A percentile compares a stretch with the other conserved stretches of the same genome.
Evolutionary conservation across 2,888 invertebrate species (phyloP).

Genomic region (Brassicogethes aeneus): DNA sequence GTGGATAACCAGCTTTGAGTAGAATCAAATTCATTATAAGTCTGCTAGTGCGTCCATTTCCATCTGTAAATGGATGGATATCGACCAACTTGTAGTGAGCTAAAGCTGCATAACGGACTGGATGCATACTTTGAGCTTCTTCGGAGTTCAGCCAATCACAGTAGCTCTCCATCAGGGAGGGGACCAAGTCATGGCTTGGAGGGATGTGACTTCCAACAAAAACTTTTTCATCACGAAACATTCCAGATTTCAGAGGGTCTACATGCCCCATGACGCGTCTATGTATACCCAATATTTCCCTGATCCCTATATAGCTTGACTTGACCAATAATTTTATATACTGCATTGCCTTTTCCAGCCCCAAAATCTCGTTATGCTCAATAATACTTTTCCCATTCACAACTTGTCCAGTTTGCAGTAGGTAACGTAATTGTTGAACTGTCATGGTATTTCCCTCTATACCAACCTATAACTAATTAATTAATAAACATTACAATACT

Average conservation of each 20-base stretch:
- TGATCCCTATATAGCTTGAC: constrained; percentile 67
- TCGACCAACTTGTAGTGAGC: constrained; percentile 96
- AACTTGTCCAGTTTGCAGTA: constrained; percentile 83
- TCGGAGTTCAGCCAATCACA: constrained; percentile 91
- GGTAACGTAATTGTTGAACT: constrained; percentile 79
- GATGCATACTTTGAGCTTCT: constrained; percentile 55
- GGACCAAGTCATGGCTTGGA: constrained; percentile 76
- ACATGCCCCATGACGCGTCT: constrained; percentile 88
- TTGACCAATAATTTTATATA: constrained; percentile 76
- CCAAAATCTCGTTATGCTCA: constrained; percentile 95
- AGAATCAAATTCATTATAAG: constrained; percentile 93
- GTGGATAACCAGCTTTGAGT: constrained; percentile 93
- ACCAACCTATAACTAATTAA: constrained; percentile 47
- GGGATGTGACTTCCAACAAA: constrained; percentile 95
- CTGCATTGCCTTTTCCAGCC: constrained; percentile 89
- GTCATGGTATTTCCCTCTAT: constrained; percentile 98
- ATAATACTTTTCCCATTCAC: constrained; percentile 87
- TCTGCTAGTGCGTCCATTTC: constrained; percentile 92
- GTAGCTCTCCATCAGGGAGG: constrained; percentile 76
- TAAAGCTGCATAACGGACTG: constrained; percentile 76
- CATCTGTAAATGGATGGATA: constrained; percentile 95
- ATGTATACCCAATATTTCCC: constrained; percentile 89
- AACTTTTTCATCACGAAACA: constrained; percentile 81
- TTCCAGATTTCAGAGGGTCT: constrained; percentile 86
- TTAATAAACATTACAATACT: background rate